A percentile compares a stretch with the other conserved stretches of the same genome.
These are phyloP conservation scores for Drosophila lowei DNA, from an alignment of 1,140 invertebrate genomes.

Conservation along the genomic window DNA sequence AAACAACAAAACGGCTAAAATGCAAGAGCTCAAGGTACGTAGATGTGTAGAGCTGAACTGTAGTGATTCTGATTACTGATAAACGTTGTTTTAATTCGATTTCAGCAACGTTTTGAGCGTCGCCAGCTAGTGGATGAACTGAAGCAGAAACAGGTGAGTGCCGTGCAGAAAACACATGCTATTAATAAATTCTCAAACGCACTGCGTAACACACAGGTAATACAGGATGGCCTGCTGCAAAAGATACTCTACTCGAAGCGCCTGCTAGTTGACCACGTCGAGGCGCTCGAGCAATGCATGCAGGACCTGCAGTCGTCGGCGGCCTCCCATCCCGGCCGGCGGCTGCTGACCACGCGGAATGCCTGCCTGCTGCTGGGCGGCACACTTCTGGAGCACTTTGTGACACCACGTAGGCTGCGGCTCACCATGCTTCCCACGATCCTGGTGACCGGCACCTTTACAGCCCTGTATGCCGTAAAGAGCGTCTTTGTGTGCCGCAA, in stretches of 20 bases:
- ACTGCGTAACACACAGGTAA: constrained; percentile 45
- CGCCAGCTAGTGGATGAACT: constrained; percentile 63
- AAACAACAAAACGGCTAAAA: constrained; percentile 20
- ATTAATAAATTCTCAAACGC: constrained; percentile 26
- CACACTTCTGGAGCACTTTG: constrained; percentile 67
- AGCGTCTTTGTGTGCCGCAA: constrained; percentile 77
- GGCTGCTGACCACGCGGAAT: constrained; percentile 64
- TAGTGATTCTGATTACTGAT: background rate
- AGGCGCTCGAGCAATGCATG: constrained; percentile 75
- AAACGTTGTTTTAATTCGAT: background rate
- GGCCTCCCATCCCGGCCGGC: constrained; percentile 19
- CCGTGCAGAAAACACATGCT: constrained; percentile 14
- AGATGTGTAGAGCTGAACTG: background rate
- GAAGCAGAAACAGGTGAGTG: constrained; percentile 75
- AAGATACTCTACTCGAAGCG: constrained; percentile 76
- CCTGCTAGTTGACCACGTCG: constrained; percentile 78
- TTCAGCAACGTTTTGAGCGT: constrained; percentile 42
- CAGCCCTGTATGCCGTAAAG: constrained; percentile 64
- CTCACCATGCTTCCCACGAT: constrained; percentile 59
- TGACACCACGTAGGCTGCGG: constrained; percentile 62
- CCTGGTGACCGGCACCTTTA: constrained; percentile 62
- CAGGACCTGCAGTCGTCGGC: constrained; percentile 23
- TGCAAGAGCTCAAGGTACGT: constrained; percentile 63
- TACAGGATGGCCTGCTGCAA: constrained; percentile 66
- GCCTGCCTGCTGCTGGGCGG: constrained; percentile 64